Evolutionary conservation across 1,140 invertebrate species (phyloP).

Genomic region (Frieseomelitta varia): DNA sequence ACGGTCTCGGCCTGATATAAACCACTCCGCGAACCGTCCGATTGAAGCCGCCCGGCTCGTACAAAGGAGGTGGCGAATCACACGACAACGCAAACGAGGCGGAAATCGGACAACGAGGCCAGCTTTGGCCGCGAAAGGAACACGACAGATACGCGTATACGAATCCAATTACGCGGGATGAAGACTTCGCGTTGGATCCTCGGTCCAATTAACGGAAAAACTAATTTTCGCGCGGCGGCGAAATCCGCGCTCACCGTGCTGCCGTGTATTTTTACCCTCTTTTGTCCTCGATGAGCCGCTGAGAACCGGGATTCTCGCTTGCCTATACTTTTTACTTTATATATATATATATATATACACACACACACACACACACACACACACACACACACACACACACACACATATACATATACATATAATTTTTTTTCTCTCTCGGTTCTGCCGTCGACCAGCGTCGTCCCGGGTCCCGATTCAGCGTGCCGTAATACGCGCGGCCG

Average conservation of each 20-base stretch:
- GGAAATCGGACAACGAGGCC: constrained; percentile 39
- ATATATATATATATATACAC: background rate
- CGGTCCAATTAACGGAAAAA: constrained; percentile 76
- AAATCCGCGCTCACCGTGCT: constrained; percentile 56
- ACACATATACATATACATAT: background rate
- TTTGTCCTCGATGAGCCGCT: constrained; percentile 10
- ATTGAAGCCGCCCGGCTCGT: background rate
- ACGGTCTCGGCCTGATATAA: background rate
- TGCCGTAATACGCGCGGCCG: constrained; percentile 50
- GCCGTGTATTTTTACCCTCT: constrained; percentile 50
- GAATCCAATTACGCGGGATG: constrained; percentile 73
- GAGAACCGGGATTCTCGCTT: constrained; percentile 12
- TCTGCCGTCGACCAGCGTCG: background rate
- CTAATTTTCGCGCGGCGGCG: constrained; percentile 70
- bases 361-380: background rate
- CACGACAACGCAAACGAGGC: constrained; percentile 25
- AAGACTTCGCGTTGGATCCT: constrained; percentile 59
- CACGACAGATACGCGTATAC: constrained; percentile 61
- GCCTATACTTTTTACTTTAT: background rate
- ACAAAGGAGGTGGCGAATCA: background rate
- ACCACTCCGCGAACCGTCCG: background rate
- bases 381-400: background rate
- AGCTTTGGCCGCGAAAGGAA: constrained; percentile 24
- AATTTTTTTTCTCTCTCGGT: background rate
- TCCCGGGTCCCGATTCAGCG: constrained; percentile 17